Percentiles rank a stretch among this genome's conserved stretches.
Evolutionary conservation across 2,113 vertebrate genomes (phyloP).

Genomic region (Motacilla alba): DNA sequence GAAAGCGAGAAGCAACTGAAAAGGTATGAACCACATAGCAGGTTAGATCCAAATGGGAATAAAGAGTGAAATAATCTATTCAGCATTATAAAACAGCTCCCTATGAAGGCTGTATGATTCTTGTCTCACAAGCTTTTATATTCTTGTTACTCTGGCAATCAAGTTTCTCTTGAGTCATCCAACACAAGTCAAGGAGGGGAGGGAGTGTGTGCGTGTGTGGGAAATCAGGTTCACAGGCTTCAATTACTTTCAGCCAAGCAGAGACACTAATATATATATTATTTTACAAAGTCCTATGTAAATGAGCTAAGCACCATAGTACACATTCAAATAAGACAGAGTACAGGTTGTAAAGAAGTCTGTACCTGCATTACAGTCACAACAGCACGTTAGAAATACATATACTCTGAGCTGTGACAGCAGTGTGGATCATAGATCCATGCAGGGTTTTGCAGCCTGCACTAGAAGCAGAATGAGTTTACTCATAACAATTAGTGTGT

Average conservation of each 20-base stretch:
- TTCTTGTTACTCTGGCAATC: conserved; percentile 35
- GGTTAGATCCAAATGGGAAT: background rate
- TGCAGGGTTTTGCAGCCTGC: background rate
- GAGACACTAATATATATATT: conserved; percentile 44
- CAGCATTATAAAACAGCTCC: conserved; percentile 17
- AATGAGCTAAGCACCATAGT: background rate
- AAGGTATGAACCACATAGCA: background rate
- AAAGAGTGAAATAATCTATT: conserved; percentile 2
- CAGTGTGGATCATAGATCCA: background rate
- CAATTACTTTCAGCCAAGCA: conserved; percentile 53
- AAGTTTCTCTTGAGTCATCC: conserved; percentile 42
- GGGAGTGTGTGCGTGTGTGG: background rate
- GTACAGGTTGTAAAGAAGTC: background rate
- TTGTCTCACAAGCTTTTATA: conserved; percentile 18
- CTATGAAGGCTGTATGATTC: background rate
- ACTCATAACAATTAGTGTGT: background rate
- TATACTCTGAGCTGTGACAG: background rate
- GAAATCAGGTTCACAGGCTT: conserved; percentile 46
- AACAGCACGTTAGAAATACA: background rate
- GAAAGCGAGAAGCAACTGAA: background rate
- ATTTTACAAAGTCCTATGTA: conserved; percentile 49
- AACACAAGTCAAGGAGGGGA: conserved; percentile 31
- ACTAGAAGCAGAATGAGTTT: background rate
- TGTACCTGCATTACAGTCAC: background rate
- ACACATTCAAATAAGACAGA: background rate